These are phyloP conservation scores for Petrocephalus microphthalmus DNA, from an alignment of 2,113 vertebrate genomes.

Conservation along the genomic window DNA sequence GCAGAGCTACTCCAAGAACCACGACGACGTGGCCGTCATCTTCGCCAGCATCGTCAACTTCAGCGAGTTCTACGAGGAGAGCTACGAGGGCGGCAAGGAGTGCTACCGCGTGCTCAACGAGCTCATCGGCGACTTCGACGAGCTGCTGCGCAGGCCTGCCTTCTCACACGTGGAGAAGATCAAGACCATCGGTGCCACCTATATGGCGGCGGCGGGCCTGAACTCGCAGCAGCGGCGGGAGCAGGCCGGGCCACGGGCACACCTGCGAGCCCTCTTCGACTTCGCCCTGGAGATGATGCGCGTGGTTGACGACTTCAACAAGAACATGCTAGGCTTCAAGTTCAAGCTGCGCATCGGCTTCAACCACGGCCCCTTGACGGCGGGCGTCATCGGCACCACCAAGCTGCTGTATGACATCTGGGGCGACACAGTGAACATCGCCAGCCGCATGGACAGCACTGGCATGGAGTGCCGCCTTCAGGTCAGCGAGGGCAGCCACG, in stretches of 20 bases:
- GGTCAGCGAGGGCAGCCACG: conserved; percentile 95
- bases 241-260: conserved; percentile 69
- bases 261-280: conserved; percentile 85
- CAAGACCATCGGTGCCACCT: conserved; percentile 98
- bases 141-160: conserved; percentile 76
- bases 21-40: conserved; percentile 88
- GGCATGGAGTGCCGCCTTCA: conserved; percentile 95
- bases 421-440: conserved; percentile 98
- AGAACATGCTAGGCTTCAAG: conserved; percentile 96
- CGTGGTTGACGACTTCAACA: conserved; percentile 97
- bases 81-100: conserved; percentile 94
- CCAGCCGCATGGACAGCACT: conserved; percentile 96
- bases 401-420: conserved; percentile 96
- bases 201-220: conserved; percentile 93
- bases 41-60: conserved; percentile 98
- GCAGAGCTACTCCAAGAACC: conserved; percentile 98
- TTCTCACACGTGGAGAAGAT: conserved; percentile 94
- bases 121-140: conserved; percentile 92
- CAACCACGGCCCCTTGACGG: conserved; percentile 91
- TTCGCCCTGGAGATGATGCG: conserved; percentile 98
- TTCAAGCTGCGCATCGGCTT: conserved; percentile 94
- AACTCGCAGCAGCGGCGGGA: conserved; percentile 75
- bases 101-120: conserved; percentile 96
- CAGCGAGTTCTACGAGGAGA: conserved; percentile 97
- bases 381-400: conserved; percentile 95